These are phyloP conservation scores for Schizopygopsis malacanthus DNA, from an alignment of 2,797 vertebrate species.

Conservation along the genomic window DNA sequence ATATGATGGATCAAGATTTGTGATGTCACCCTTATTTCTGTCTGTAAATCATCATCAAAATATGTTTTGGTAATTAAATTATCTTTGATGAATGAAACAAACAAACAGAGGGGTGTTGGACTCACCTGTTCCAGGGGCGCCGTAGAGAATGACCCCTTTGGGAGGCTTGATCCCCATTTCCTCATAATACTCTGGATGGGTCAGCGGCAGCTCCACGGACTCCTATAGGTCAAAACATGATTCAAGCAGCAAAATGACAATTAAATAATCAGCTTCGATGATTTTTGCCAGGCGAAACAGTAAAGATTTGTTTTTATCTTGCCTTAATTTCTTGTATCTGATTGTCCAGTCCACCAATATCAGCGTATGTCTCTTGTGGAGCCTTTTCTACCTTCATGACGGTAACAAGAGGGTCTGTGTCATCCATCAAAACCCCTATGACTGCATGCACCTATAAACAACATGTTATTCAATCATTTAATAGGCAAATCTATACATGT, in stretches of 20 bases:
- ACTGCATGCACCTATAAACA: slow-evolving; percentile 89
- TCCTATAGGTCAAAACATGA: slow-evolving; percentile 77
- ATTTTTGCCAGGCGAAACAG: not conserved
- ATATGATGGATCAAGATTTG: not conserved
- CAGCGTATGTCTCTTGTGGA: slow-evolving; percentile 95
- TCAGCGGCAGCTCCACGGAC: slow-evolving; percentile 96
- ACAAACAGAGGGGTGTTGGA: not conserved
- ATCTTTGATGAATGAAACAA: not conserved
- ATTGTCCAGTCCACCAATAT: slow-evolving; percentile 94
- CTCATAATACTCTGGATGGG: slow-evolving; percentile 97
- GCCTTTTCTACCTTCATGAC: slow-evolving; percentile 99
- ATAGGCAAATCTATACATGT: not conserved
- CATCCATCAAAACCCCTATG: slow-evolving; percentile 96
- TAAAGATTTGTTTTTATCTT: not conserved
- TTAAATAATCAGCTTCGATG: not conserved
- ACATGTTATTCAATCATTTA: not conserved
- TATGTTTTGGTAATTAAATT: not conserved
- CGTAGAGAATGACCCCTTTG: slow-evolving; percentile 96
- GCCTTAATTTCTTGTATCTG: slow-evolving; percentile 99
- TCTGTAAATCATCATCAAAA: not conserved
- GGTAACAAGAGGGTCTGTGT: slow-evolving; percentile 94
- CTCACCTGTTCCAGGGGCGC: slow-evolving; percentile 93
- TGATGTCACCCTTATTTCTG: not conserved
- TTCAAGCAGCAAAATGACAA: not conserved
- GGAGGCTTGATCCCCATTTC: slow-evolving; percentile 99